These are phyloP conservation scores for Smutsia temminckii DNA, from an alignment of 2,797 vertebrate genomes.

Conservation along the genomic window DNA sequence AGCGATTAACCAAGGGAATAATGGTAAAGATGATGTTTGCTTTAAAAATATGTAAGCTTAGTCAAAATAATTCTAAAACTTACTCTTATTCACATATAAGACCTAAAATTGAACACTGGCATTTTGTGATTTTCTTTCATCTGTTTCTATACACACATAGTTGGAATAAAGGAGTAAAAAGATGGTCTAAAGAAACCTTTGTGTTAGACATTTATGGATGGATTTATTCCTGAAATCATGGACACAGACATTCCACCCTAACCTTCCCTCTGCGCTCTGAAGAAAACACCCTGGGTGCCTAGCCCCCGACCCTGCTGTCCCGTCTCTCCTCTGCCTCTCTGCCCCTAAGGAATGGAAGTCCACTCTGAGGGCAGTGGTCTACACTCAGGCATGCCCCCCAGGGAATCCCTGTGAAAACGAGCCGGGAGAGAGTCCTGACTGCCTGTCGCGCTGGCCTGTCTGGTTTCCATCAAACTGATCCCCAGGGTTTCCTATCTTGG, in stretches of 20 bases:
- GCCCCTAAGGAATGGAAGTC: too few relatives aligned
- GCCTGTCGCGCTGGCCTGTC: rapidly evolving
- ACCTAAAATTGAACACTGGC: neutral
- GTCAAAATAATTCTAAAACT: neutral
- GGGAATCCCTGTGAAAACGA: neutral
- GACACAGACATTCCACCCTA: neutral
- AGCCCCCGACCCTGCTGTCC: neutral
- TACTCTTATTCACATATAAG: neutral
- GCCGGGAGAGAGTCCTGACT: rapidly evolving
- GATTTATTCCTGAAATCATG: neutral
- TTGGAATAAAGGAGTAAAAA: neutral
- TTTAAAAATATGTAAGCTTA: neutral
- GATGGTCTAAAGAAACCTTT: neutral
- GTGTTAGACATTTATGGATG: neutral
- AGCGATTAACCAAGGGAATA: neutral
- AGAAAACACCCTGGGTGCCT: too few relatives aligned
- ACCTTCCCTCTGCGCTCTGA: rapidly evolving
- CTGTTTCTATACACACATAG: neutral
- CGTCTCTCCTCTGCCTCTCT: neutral
- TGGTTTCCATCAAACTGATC: rapidly evolving
- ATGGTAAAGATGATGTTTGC: neutral
- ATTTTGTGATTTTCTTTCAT: neutral
- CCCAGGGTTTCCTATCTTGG: rapidly evolving
- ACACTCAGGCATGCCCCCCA: neutral
- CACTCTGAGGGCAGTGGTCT: neutral